Evolutionary conservation across 2,797 vertebrate genomes (phyloP).

Genomic region (Rhynchotus rufescens): DNA sequence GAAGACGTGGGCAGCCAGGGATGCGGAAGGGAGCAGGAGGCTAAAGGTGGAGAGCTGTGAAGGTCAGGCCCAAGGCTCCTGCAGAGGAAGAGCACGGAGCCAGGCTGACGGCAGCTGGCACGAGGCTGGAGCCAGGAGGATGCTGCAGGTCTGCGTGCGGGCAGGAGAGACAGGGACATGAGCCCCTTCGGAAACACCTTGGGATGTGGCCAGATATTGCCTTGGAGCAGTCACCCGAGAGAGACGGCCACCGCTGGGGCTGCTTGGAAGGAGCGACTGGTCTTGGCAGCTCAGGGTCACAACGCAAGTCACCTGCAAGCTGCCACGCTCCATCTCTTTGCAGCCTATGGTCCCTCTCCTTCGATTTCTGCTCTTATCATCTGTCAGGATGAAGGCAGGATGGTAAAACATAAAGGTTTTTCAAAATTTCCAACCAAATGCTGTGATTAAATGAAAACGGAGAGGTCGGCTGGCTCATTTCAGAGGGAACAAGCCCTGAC

Average conservation of each 20-base stretch:
- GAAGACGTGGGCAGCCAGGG: conserved; percentile 36
- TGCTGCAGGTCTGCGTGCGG: background rate
- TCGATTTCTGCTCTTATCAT: background rate
- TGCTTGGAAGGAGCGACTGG: background rate
- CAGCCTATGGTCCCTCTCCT: background rate
- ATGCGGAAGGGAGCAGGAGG: background rate
- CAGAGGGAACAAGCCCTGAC: background rate
- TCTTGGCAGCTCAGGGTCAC: background rate
- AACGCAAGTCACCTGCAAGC: background rate
- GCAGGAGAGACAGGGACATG: background rate
- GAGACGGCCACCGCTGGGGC: background rate
- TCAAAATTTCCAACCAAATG: background rate
- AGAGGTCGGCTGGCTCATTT: background rate
- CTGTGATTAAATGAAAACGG: background rate
- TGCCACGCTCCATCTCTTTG: background rate
- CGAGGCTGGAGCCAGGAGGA: background rate
- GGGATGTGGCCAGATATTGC: background rate
- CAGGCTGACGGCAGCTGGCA: fast-evolving
- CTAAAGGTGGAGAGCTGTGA: conserved; percentile 1
- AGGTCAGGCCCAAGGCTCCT: conserved; percentile 12
- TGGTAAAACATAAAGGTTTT: background rate
- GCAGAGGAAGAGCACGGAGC: background rate
- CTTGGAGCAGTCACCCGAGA: background rate
- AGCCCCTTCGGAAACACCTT: background rate
- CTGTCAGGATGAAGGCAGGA: background rate